Conservation (phyloP, 2,797 vertebrate genomes). For the Somateria mollissima region DNA sequence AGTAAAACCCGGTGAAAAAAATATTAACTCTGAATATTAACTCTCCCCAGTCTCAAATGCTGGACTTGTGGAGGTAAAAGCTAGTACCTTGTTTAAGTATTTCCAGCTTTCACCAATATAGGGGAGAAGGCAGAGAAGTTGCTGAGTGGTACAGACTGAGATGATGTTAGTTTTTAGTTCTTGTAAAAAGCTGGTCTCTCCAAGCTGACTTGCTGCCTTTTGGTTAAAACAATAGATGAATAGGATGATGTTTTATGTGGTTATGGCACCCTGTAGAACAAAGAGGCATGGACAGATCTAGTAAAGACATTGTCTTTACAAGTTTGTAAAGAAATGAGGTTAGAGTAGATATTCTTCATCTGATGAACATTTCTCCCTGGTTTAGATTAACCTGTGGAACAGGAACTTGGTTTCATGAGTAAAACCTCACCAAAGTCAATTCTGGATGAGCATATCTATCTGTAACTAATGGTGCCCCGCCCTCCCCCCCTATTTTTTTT, state of each 20-base stretch:
- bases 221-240: neutral
- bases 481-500: too few relatives aligned
- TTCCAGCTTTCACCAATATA: neutral
- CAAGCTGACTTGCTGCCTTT: neutral
- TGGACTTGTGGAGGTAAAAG: neutral
- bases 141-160: neutral
- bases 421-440: neutral
- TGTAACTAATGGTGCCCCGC: neutral
- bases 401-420: neutral
- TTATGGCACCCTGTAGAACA: neutral
- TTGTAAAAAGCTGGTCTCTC: neutral
- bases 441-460: neutral
- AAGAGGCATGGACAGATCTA: neutral
- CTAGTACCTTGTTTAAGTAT: neutral
- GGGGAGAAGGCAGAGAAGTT: neutral
- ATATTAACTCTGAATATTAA: neutral
- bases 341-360: neutral
- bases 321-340: neutral
- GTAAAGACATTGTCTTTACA: neutral
- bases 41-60: neutral
- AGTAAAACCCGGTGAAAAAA: neutral
- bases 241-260: neutral
- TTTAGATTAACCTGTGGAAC: neutral
- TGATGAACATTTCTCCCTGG: neutral
- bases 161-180: neutral